Evolutionary conservation across 2,797 vertebrate species (phyloP).

Genomic region (Gadopsis marmoratus): DNA sequence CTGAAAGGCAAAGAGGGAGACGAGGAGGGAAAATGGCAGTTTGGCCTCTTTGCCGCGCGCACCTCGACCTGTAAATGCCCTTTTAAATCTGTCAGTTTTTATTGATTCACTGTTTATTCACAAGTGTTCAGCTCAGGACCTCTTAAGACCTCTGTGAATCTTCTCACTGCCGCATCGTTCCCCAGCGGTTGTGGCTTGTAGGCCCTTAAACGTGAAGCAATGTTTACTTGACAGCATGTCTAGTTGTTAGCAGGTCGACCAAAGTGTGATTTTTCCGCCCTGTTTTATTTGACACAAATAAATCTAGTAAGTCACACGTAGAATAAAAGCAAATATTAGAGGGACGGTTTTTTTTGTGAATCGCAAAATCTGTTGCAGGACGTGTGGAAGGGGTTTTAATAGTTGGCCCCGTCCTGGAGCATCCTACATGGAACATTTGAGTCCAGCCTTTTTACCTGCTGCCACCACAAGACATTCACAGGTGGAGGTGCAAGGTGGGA

Average conservation of each 20-base stretch:
- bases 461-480: slow-evolving; percentile 6
- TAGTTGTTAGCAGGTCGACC: too few relatives aligned
- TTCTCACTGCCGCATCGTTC: too few relatives aligned
- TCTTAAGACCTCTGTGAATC: not conserved
- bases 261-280: too few relatives aligned
- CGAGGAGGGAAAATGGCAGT: not conserved
- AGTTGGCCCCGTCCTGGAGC: not conserved
- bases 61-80: slow-evolving; percentile 15
- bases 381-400: slow-evolving; percentile 8
- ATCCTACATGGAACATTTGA: slow-evolving; percentile 4
- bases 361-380: not conserved
- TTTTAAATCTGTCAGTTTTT: not conserved
- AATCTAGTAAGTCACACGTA: too few relatives aligned
- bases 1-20: slow-evolving; percentile 8
- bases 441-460: slow-evolving; percentile 16
- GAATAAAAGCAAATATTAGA: not conserved
- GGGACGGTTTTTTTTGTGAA: not conserved
- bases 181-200: too few relatives aligned
- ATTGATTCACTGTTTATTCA: not conserved
- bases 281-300: too few relatives aligned
- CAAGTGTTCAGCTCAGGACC: not conserved
- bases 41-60: slow-evolving; percentile 10
- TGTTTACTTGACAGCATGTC: too few relatives aligned
- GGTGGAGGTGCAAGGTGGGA: slow-evolving; percentile 31
- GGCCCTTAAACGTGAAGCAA: not conserved